phyloP scores from a whole-genome alignment of 2,797 vertebrate species.

The Dryobates pubescens region DNA sequence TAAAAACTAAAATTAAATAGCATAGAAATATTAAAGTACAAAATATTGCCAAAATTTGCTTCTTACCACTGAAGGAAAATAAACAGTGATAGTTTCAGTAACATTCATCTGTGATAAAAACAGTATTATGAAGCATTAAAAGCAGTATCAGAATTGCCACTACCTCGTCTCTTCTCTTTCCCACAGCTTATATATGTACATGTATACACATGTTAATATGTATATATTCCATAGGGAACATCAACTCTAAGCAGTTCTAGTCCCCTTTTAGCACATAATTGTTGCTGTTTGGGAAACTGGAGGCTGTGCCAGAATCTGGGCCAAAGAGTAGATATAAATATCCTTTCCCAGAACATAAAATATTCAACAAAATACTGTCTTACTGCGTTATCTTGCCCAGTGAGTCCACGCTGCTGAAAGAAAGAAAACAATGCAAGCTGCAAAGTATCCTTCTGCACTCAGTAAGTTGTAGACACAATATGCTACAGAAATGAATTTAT shows the following conservation, averaged over 20 bases:
- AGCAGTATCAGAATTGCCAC: neutral
- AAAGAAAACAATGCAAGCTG: neutral
- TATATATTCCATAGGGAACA: neutral
- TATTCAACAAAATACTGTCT: conserved; percentile 41
- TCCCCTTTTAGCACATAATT: conserved; percentile 31
- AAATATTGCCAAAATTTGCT: neutral
- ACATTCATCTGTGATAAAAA: neutral
- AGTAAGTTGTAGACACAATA: neutral
- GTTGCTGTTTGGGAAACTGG: conserved; percentile 44
- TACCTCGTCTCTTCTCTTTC: neutral
- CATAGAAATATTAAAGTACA: neutral
- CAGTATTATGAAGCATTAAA: neutral
- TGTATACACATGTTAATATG: neutral
- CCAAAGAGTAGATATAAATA: conserved; percentile 58
- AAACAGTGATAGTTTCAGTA: neutral
- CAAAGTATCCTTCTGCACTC: neutral
- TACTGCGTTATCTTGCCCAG: neutral
- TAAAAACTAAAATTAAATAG: neutral
- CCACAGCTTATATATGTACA: neutral
- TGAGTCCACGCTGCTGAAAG: neutral
- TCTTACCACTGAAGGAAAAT: neutral
- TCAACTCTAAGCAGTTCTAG: neutral
- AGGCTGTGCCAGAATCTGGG: conserved; percentile 52
- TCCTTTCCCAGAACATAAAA: conserved; percentile 58
- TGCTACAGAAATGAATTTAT: neutral